Evolutionary conservation across 2,888 invertebrate genomes (phyloP), one percentile per base, ranked within the genome.

Genomic region (Oligia latruncula): DNA sequence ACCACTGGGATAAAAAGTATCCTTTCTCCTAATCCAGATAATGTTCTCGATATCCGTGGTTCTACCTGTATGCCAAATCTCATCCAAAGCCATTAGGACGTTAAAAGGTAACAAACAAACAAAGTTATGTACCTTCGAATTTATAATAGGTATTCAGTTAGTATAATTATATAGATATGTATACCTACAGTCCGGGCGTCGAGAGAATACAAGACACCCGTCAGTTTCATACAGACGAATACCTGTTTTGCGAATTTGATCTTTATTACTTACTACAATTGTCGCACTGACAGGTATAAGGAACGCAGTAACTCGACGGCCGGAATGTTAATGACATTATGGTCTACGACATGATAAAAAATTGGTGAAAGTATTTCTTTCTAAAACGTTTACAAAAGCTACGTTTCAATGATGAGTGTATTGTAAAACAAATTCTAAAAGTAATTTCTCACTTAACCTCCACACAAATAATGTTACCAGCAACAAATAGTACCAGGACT

Each of bases 401-500:
- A 29, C 2, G n/a, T 46, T n/a, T n/a, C 17, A n/a, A n/a, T 66
- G 0, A 13, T 49, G 0, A 13, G 4, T 49, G 49, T 2, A 66
- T 11, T 68, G 13, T 70, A 15, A 71, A 35, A 55, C 1, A 23
- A 23, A 71, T 35, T 35, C 15, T 15, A 9, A 9, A 23, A 15
- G 0, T 9, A 40, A 35, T 35, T 52, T 35, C 4, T 15, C 8
- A 64, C 4, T 35, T 35, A 35, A 40, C 1, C 20, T 40, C 40
- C 35, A 20, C 9, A 71, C 40, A 9, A 71, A 71, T 55, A 71
- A 55, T 40, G 35, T 55, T 55, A n/a, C 6, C n/a, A 71, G 17
- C n/a, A 71, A n/a, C 15, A 62, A 75, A 43, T 20, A 13, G n/a
- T 68, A 77, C 71, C 15, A 64, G 64, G 64, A 17, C 64, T 46